Base-by-base conservation (phyloP, 2,888 invertebrate species). In the Lamproptera curius region DNA sequence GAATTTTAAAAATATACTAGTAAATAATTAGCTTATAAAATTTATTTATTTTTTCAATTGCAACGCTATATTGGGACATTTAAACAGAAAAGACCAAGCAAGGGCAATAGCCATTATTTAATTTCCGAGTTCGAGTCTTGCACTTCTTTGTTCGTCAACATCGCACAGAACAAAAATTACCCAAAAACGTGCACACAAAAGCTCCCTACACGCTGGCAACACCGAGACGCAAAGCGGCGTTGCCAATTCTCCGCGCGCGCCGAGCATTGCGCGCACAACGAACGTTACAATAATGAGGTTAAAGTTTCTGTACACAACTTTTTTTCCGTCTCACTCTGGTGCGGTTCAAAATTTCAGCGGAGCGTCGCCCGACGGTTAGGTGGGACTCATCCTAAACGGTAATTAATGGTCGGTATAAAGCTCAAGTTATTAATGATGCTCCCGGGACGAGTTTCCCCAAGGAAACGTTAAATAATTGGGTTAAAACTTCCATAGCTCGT, bases 221-320 rank as follows among this genome's bases (percentile, higher is more conserved):
- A 43, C 17, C 53, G 67, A 8, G 13, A 33, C 59, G 57, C 53
- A 65, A 63, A 54, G 85, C 85, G 83, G 75, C 84, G 86, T 85
- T 86, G 86, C 85, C 86, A 76, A 70, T 73, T 65, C 66, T 72
- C 63, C 56, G 61, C 64, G 66, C 71, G 62, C 38, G 33, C 17
- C 41, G n/a, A 33, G 43, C 43, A 16, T n/a, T 44, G 49, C 43
- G 43, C 43, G 43, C 28, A 35, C 38, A 49, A 48, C 37, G 73
- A 74, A 61, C 61, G 63, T 59, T 59, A 63, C 62, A 74, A 72
- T 76, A 86, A 85, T 83, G 86, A 86, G 85, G 85, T 85, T 86
- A 85, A 84, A 85, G 81, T 86, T 85, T 82, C 72, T 70, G 73
- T 78, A 73, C 74, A 65, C 70, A 68, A 71, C 73, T 74, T 76